Evolutionary conservation across 2,113 vertebrate genomes (phyloP).

Genomic region (Grammomys surdaster): DNA sequence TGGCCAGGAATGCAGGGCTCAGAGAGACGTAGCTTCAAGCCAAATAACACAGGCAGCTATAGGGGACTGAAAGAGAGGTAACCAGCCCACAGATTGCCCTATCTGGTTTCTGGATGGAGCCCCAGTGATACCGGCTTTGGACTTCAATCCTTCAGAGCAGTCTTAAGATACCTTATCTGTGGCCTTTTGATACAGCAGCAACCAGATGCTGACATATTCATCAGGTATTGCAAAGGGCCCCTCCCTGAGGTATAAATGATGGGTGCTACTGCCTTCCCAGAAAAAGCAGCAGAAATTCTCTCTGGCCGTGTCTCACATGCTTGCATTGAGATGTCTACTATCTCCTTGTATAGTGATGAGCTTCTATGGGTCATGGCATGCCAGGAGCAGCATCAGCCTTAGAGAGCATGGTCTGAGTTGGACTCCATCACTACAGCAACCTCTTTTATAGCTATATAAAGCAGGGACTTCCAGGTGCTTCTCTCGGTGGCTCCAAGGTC

Average conservation of each 20-base stretch:
- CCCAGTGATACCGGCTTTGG: neutral
- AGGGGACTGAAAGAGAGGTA: neutral
- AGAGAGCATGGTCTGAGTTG: neutral
- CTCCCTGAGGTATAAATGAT: no score
- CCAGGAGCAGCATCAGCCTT: neutral
- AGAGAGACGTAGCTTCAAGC: neutral
- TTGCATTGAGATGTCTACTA: neutral
- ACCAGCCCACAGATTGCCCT: neutral
- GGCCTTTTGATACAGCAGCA: neutral
- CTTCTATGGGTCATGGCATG: neutral
- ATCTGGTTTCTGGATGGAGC: neutral
- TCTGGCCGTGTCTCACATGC: neutral
- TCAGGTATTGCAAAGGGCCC: neutral
- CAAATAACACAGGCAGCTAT: neutral
- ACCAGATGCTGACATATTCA: neutral
- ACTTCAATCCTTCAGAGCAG: neutral
- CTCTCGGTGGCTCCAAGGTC: neutral
- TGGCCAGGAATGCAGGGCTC: neutral
- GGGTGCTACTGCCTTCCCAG: neutral
- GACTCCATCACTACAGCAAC: accelerated
- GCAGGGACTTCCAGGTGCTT: neutral
- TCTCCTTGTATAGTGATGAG: neutral
- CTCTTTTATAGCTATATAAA: neutral
- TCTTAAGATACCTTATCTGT: neutral
- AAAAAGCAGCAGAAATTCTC: neutral